Evolutionary conservation across 2,888 invertebrate species (phyloP).

Genomic region (Altica lythri): DNA sequence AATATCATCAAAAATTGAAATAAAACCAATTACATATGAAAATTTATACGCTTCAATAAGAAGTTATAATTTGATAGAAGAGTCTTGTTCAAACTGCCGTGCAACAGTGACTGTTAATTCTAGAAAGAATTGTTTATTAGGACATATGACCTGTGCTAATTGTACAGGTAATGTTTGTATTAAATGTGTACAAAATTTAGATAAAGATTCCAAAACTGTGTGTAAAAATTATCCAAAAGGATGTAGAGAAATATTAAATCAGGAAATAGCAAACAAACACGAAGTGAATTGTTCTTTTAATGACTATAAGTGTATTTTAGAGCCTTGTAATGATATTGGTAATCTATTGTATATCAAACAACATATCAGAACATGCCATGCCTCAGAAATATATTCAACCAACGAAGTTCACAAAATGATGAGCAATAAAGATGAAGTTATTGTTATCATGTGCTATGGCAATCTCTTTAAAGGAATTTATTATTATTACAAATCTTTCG

Average conservation of each 20-base stretch:
- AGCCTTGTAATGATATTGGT: constrained; percentile 36
- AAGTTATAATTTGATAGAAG: constrained; percentile 1
- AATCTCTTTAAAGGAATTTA: constrained; percentile 46
- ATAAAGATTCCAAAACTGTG: constrained; percentile 36
- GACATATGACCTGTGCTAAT: constrained; percentile 41
- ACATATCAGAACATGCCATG: constrained; percentile 43
- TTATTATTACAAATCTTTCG: constrained; percentile 43
- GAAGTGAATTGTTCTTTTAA: constrained; percentile 45
- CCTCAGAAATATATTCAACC: constrained; percentile 31
- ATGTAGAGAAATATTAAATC: constrained; percentile 40
- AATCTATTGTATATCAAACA: constrained; percentile 33
- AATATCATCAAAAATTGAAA: constrained; percentile 31
- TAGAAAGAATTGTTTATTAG: constrained; percentile 40
- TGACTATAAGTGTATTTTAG: constrained; percentile 42
- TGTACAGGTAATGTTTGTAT: constrained; percentile 44
- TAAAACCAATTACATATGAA: constrained; percentile 21
- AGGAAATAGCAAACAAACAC: constrained; percentile 38
- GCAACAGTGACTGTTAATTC: constrained; percentile 16
- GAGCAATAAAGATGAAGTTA: constrained; percentile 38
- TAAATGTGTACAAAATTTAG: constrained; percentile 41
- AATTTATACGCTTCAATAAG: constrained; percentile 33
- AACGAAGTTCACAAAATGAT: constrained; percentile 38
- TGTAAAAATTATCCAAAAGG: constrained; percentile 46
- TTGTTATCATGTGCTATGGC: constrained; percentile 43
- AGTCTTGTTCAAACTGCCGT: constrained; percentile 37